A percentile compares a stretch with the other conserved stretches of the same genome.
These are phyloP conservation scores for Aldabrachelys gigantea DNA, from an alignment of 2,113 vertebrate genomes.

Conservation along the genomic window DNA sequence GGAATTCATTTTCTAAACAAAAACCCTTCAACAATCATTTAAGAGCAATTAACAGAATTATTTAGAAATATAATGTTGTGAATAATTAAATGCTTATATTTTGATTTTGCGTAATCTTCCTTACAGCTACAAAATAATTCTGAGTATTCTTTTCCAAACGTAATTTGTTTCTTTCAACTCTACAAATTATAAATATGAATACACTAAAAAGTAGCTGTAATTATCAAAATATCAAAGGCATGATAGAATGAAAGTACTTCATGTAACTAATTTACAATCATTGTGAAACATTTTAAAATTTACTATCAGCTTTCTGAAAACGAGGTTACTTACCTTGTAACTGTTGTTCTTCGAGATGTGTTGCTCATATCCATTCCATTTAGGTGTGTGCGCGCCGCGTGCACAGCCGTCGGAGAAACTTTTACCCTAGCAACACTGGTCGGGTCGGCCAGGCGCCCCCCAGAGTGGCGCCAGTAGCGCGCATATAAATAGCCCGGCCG, in stretches of 20 bases:
- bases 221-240: slow-evolving; percentile 32
- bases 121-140: slow-evolving; percentile 1
- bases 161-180: slow-evolving; percentile 43
- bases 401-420: too few relatives aligned
- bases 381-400: too few relatives aligned
- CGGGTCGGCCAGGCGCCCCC: too few relatives aligned
- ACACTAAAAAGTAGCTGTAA: not conserved
- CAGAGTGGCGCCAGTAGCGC: too few relatives aligned
- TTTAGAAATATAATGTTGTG: not conserved
- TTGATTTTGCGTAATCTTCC: slow-evolving; percentile 29
- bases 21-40: not conserved
- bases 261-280: slow-evolving; percentile 16
- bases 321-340: too few relatives aligned
- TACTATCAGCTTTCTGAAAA: not conserved
- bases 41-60: slow-evolving; percentile 13
- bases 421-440: too few relatives aligned
- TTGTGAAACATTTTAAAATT: slow-evolving; percentile 33
- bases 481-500: too few relatives aligned
- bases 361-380: too few relatives aligned
- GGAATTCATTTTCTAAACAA: not conserved
- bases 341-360: too few relatives aligned
- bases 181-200: not conserved
- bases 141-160: slow-evolving; percentile 9
- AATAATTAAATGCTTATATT: not conserved
- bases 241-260: not conserved